These are phyloP conservation scores for Brachionichthys hirsutus DNA, from an alignment of 2,113 vertebrate species.

Conservation along the genomic window DNA sequence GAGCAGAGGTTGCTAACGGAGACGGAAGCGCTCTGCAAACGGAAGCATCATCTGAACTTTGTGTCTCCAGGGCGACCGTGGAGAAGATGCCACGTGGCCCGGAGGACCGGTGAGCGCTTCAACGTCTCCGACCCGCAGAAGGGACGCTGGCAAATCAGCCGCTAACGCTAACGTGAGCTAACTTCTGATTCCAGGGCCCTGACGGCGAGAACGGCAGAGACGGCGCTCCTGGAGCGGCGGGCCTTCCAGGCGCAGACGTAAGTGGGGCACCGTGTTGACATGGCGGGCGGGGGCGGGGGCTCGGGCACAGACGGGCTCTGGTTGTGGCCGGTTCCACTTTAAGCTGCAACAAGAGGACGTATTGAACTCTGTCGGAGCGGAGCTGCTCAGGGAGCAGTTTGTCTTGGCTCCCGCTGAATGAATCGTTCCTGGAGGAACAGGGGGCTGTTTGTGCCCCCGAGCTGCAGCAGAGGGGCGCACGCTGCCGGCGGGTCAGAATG, in stretches of 20 bases:
- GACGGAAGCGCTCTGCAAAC: too few relatives aligned
- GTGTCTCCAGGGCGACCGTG: conserved; percentile 86
- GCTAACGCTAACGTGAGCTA: not conserved
- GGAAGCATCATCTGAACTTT: not conserved
- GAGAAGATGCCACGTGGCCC: conserved; percentile 78
- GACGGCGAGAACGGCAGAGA: conserved; percentile 86
- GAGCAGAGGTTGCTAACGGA: too few relatives aligned
- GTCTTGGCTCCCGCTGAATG: conserved; percentile 44
- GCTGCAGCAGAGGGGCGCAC: not conserved
- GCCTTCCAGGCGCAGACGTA: conserved; percentile 89
- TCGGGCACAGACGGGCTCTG: too few relatives aligned
- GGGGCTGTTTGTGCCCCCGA: conserved; percentile 65
- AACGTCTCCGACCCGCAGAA: not conserved
- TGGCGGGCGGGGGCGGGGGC: too few relatives aligned
- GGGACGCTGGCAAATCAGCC: too few relatives aligned
- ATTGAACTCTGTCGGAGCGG: conserved; percentile 31
- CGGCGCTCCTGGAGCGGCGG: conserved; percentile 83
- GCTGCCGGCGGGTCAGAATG: conserved; percentile 38
- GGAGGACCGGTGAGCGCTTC: conserved; percentile 83
- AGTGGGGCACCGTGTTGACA: conserved; percentile 65
- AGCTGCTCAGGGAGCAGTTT: conserved; percentile 47
- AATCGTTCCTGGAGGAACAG: conserved; percentile 69
- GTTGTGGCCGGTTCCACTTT: too few relatives aligned
- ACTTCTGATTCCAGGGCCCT: conserved; percentile 76
- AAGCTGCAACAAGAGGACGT: conserved; percentile 1